phyloP scores from a whole-genome alignment of 2,113 vertebrate species.

The Caloenas nicobarica region DNA sequence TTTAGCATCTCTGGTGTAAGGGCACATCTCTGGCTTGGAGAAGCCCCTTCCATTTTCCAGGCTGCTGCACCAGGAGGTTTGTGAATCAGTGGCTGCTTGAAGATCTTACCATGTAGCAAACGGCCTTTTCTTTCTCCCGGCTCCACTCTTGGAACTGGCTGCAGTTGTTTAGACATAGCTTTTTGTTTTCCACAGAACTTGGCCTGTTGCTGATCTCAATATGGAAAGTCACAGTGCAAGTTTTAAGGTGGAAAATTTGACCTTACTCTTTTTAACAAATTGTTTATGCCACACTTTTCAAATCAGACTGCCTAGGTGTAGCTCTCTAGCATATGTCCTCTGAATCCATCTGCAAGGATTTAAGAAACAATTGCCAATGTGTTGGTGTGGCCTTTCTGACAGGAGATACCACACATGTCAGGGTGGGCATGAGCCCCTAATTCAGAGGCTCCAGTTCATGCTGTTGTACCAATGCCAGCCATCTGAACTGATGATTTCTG shows the following conservation, averaged over 20 bases:
- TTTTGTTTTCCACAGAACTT: background rate
- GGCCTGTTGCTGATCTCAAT: background rate
- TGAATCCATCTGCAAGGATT: background rate
- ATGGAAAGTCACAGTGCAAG: background rate
- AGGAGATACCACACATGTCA: background rate
- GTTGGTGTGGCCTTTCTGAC: background rate
- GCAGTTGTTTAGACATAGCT: background rate
- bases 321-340: background rate
- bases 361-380: fast-evolving
- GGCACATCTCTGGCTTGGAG: background rate
- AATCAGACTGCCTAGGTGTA: background rate
- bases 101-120: background rate
- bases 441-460: background rate
- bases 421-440: background rate
- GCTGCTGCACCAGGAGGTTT: background rate
- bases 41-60: background rate
- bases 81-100: background rate
- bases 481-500: background rate
- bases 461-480: fast-evolving
- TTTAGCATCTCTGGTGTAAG: background rate
- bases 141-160: background rate
- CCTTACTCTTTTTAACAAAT: background rate
- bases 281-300: background rate
- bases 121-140: background rate
- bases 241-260: background rate